These are phyloP conservation scores for Cabera pusaria DNA, from an alignment of 2,888 invertebrate species.

Conservation along the genomic window DNA sequence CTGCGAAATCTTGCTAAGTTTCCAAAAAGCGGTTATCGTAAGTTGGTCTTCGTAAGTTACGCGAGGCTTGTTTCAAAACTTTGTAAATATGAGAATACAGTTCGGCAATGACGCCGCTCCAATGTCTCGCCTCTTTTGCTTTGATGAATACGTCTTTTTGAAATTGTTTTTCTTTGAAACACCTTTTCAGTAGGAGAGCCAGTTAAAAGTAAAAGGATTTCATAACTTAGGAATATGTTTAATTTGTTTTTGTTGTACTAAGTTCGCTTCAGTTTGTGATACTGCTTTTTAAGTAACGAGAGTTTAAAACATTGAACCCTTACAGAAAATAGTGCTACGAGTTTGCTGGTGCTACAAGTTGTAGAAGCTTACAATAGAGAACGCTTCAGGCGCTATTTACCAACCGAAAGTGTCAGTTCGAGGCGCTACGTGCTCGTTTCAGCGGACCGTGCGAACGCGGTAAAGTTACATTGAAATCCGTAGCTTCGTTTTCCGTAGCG, in stretches of 20 bases:
- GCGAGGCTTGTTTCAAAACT: constrained; percentile 10
- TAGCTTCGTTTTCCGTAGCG: constrained; percentile 68
- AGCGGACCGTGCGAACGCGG: constrained; percentile 42
- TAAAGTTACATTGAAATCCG: constrained; percentile 55
- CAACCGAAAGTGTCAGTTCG: constrained; percentile 38
- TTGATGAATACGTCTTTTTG: constrained; percentile 2
- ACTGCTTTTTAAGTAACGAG: too few relatives aligned
- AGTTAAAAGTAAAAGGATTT: too few relatives aligned
- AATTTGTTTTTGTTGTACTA: too few relatives aligned
- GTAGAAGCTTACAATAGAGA: constrained; percentile 4
- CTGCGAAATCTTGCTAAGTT: constrained; percentile 8
- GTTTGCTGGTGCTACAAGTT: neutral
- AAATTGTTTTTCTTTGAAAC: too few relatives aligned
- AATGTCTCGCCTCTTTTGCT: constrained; percentile 5
- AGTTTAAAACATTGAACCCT: too few relatives aligned
- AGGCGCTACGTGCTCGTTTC: constrained; percentile 40
- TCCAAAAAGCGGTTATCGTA: constrained; percentile 6
- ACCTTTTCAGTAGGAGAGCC: too few relatives aligned
- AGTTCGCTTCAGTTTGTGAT: too few relatives aligned
- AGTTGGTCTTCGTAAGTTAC: constrained; percentile 7
- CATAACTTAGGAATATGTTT: too few relatives aligned
- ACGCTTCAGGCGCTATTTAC: constrained; percentile 24
- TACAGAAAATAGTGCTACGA: constrained; percentile 3
- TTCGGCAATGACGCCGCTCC: constrained; percentile 5
- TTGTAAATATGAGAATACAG: constrained; percentile 9